These are phyloP conservation scores for Dicerorhinus sumatrensis DNA, from an alignment of 2,113 vertebrate species.

Conservation along the genomic window DNA sequence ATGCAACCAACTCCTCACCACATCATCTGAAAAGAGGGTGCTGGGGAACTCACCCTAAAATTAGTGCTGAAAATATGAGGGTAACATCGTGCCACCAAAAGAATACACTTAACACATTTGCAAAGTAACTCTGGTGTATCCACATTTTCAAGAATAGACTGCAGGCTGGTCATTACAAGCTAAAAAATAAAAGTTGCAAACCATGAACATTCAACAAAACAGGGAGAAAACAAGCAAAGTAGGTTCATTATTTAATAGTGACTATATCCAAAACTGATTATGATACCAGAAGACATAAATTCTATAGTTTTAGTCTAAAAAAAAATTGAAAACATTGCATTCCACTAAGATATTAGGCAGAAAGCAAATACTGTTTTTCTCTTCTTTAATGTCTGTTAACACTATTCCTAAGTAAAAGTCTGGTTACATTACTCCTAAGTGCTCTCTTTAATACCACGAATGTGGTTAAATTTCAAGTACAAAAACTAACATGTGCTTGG, in stretches of 20 bases:
- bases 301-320: not conserved
- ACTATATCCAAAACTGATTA: not conserved
- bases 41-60: slow-evolving; percentile 93
- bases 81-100: slow-evolving; percentile 97
- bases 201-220: slow-evolving; percentile 8
- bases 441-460: not conserved
- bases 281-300: not conserved
- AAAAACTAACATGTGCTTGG: not conserved
- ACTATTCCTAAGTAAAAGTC: not conserved
- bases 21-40: not conserved
- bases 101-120: slow-evolving; percentile 98
- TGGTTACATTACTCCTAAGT: not conserved
- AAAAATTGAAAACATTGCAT: slow-evolving; percentile 9
- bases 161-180: slow-evolving; percentile 98
- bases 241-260: not conserved
- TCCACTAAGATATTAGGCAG: not conserved
- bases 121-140: slow-evolving; percentile 99
- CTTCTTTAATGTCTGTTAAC: not conserved
- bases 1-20: not conserved
- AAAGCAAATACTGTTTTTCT: slow-evolving; percentile 35
- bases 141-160: slow-evolving; percentile 98
- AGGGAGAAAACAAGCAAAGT: not conserved
- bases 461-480: slow-evolving; percentile 34
- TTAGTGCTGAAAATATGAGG: slow-evolving; percentile 99
- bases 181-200: slow-evolving; percentile 82